Evolutionary conservation across 2,797 vertebrate species (phyloP), one percentile per base, ranked within the genome.

Genomic region (Lagocephalus sceleratus): DNA sequence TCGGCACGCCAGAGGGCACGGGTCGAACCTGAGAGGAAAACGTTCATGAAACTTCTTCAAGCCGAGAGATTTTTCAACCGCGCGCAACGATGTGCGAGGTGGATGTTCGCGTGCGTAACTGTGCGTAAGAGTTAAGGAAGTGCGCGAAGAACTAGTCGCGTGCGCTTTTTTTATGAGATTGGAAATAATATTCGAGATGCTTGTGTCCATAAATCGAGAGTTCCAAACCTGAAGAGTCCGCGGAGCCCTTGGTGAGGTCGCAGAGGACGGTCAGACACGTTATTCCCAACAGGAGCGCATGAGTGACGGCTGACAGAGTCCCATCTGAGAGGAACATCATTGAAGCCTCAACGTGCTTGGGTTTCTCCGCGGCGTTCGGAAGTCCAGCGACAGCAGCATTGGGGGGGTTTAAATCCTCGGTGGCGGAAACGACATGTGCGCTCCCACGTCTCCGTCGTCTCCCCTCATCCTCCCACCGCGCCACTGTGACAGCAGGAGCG

Each of bases 301-400:
- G 84, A 79, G 64, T 81, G 84, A 88, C 84, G 85, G 86, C 79
- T 85, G 90, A 88, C 73, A 89, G 81, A 83, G 84, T 82, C 76
- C 82, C 85, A 82, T 90, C 88, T 78, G 87, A 79, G 85, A 88
- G 75, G 88, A 86, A 91, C 94, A 96, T 96, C 90, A 92, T 95
- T 87, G 84, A 88, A 87, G 73, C 81, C 81, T 84, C 83, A 6
- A 61, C 69, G 80, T 81, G 48, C 2, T 47, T 22, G 73, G 73
- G 53, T 69, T 56, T 55, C 79, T 76, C 78, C 60, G 63, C 48
- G 68, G 65, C 81, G 79, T 73, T 32, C 73, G 75, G 79, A 66
- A 73, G 51, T 84, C 85, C 83, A 20, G 61, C 54, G 20, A 53
- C 56, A 47, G 52, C 74, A 73, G 41, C 41, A 54, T 54, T 6